These are phyloP conservation scores for Mormyrops boulengeri DNA, from an alignment of 2,797 vertebrate genomes.

Conservation along the genomic window DNA sequence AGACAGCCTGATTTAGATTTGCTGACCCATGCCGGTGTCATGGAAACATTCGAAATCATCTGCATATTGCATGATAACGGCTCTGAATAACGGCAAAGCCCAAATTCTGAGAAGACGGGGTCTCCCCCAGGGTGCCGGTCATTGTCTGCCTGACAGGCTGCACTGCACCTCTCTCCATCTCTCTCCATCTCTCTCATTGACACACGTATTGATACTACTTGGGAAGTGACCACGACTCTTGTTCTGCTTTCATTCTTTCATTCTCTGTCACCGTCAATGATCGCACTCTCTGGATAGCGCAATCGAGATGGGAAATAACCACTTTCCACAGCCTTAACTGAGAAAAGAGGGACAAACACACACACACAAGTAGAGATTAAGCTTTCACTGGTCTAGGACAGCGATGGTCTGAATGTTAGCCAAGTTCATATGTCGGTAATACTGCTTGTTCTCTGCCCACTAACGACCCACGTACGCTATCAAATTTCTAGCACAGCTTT, in stretches of 20 bases:
- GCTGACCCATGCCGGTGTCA: conserved; percentile 76
- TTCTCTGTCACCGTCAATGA: conserved; percentile 80
- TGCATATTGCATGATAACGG: conserved; percentile 79
- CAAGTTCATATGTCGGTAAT: neutral
- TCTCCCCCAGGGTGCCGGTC: conserved; percentile 74
- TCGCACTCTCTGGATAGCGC: conserved; percentile 77
- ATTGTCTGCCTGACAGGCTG: conserved; percentile 56
- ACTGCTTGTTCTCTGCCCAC: neutral
- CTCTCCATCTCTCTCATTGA: conserved; percentile 66
- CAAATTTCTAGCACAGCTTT: neutral
- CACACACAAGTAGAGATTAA: neutral
- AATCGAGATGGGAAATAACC: conserved; percentile 77
- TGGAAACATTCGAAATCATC: conserved; percentile 87
- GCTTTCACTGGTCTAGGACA: neutral
- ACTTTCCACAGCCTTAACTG: conserved; percentile 63
- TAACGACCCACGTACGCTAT: neutral
- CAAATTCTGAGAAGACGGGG: conserved; percentile 50
- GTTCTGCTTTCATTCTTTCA: conserved; percentile 78
- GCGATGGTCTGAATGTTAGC: neutral
- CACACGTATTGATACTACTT: conserved; percentile 89
- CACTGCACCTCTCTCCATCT: conserved; percentile 42
- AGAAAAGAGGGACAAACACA: conserved; percentile 18
- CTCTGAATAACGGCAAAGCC: conserved; percentile 38
- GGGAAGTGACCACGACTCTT: conserved; percentile 73
- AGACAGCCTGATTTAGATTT: conserved; percentile 58